These are phyloP conservation scores for Andrena praecox DNA, from an alignment of 2,888 invertebrate species.

Conservation along the genomic window DNA sequence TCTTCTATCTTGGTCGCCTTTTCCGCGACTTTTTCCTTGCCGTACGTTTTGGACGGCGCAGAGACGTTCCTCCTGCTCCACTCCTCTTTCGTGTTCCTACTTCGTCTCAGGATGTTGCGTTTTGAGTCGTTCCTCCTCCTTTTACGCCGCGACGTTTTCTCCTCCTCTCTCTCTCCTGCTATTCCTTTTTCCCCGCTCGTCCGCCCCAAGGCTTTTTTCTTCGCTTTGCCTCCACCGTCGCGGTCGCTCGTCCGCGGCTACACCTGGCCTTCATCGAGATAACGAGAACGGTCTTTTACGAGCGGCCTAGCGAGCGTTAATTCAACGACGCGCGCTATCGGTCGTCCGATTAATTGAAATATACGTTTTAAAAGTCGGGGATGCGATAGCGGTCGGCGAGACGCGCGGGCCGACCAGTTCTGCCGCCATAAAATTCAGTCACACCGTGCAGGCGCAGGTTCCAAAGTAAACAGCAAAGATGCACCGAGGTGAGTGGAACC, in stretches of 20 bases:
- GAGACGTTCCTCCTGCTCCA: not conserved
- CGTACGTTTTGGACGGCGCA: not conserved
- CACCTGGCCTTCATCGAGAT: conserved; percentile 56
- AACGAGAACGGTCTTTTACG: conserved; percentile 35
- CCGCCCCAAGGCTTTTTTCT: not conserved
- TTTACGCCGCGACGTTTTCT: not conserved
- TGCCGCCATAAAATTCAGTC: conserved; percentile 2
- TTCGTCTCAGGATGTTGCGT: not conserved
- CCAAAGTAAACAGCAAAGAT: not conserved
- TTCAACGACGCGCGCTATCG: conserved; percentile 37
- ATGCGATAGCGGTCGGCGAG: conserved; percentile 11
- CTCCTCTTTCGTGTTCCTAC: conserved; percentile 13
- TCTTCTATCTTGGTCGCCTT: not conserved
- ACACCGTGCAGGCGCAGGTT: not conserved
- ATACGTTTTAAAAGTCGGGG: conserved; percentile 46
- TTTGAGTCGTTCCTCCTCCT: conserved; percentile 13
- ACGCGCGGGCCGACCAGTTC: not conserved
- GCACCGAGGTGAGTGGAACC: not conserved
- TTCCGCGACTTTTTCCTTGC: not conserved
- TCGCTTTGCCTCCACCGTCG: not conserved
- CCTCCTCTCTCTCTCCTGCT: not conserved
- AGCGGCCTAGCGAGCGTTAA: conserved; percentile 37
- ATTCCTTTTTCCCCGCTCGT: not conserved
- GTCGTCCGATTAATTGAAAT: conserved; percentile 53
- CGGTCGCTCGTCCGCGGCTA: conserved; percentile 24